Conservation (phyloP, 1,140 invertebrate species). For the Brachionus plicatilis region DNA sequence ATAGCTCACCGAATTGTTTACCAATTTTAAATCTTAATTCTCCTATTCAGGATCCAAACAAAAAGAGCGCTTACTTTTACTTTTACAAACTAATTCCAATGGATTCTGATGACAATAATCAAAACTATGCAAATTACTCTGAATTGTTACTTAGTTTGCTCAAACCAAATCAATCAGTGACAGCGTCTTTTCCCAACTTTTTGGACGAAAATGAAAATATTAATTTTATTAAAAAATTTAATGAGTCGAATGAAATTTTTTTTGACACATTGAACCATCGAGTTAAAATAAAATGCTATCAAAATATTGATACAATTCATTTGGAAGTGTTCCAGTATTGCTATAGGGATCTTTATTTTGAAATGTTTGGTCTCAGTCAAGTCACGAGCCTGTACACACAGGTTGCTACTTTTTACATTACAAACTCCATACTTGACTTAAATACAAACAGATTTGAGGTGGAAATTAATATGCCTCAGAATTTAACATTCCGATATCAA, state of each 20-base stretch:
- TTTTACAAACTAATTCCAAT: conserved; percentile 33
- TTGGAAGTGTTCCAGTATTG: not conserved
- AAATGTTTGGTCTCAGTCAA: not conserved
- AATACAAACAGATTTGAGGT: not conserved
- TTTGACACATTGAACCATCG: not conserved
- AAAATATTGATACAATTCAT: not conserved
- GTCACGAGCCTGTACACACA: not conserved
- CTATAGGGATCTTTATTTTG: conserved; percentile 20
- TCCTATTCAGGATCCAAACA: not conserved
- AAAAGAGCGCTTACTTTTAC: not conserved
- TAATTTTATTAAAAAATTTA: not conserved
- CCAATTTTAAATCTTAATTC: not conserved
- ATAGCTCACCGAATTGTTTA: conserved; percentile 1
- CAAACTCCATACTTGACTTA: not conserved
- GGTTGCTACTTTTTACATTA: not conserved
- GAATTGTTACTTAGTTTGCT: not conserved
- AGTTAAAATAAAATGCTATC: conserved; percentile 8
- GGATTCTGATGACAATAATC: not conserved
- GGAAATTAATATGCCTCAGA: not conserved
- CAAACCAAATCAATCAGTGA: not conserved
- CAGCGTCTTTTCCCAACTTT: not conserved
- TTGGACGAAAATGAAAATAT: conserved; percentile 12
- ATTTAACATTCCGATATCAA: conserved; percentile 12
- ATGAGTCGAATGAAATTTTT: not conserved
- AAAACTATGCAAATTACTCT: conserved; percentile 22